Base-by-base conservation (phyloP, 2,113 vertebrate genomes). In the Paramisgurnus dabryanus region DNA sequence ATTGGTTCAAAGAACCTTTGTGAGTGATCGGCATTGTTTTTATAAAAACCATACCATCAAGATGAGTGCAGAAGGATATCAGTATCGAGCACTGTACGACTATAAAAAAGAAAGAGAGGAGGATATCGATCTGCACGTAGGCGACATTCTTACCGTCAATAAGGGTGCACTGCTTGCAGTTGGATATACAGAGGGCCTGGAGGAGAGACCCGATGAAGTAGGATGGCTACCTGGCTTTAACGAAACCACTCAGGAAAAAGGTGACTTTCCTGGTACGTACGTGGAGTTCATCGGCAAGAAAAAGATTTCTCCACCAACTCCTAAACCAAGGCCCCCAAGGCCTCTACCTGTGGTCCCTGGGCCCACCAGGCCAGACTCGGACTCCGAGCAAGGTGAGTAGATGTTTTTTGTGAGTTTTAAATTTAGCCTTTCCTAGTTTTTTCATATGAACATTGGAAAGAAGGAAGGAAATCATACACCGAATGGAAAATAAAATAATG, bases 221-320 rank as follows among this genome's bases (percentile, higher is more conserved):
- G 96, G 98, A 84, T 99, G 98, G 98, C 90, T 99, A 67, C 96
- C 94, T 69, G 98, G 98, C 85, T 95, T 93, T 84, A 99, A 99
- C 57, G 97, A 98, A 94, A 98, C 92, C 79, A 98, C 96, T 3
- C 96, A 96, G 83, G 96, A 97, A 87, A 95, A 96, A 15, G 98
- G 98, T 4, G 97, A 99, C 92, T 99, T 99, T 85, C 98, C 98
- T 3, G 97, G 98, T 88, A 99, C 98, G 27, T 99, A 99, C 0
- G 98, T 99, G 18, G 97, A 99, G 89, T 99, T 95, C 85, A 90
- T 98, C 8, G 96, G 97, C 81, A 96, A 94, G 90, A 98, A 95
- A 87, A 95, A 93, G 90, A 96, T 98, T 86, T 95, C 96, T 1
- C 98, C 97, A 18, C 97, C 98, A 0, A 98, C 97, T 18, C 97